phyloP scores from a whole-genome alignment of 1,140 invertebrate genomes.

The Oncopodura yosiiana region DNA sequence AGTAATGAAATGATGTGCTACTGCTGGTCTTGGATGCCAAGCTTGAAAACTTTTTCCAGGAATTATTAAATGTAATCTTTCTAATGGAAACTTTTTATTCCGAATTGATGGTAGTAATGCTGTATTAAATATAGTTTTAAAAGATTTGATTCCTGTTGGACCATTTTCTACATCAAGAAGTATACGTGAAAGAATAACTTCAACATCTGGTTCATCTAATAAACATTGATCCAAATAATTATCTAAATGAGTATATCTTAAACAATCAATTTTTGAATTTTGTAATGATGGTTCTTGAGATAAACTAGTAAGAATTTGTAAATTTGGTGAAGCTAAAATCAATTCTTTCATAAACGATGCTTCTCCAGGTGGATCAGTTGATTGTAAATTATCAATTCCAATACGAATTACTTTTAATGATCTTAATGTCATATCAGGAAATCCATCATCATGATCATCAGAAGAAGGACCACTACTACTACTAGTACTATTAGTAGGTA shows the following conservation, averaged over 20 bases:
- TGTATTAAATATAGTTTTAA: slow-evolving; percentile 7
- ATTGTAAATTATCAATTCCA: too few species aligned
- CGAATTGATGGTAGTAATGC: not conserved
- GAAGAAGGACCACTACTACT: not conserved
- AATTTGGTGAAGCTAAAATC: slow-evolving; percentile 1
- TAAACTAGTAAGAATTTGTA: not conserved
- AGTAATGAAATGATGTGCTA: not conserved
- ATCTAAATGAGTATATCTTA: slow-evolving; percentile 3
- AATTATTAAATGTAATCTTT: slow-evolving; percentile 5
- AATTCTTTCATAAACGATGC: slow-evolving; percentile 1
- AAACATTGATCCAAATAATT: slow-evolving; percentile 1
- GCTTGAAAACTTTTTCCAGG: slow-evolving; percentile 3
- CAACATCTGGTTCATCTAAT: not conserved
- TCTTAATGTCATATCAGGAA: too few species aligned
- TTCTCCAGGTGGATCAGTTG: too few species aligned
- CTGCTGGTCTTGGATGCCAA: slow-evolving; percentile 5
- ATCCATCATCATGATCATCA: too few species aligned
- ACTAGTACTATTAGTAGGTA: not conserved
- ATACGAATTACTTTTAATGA: too few species aligned
- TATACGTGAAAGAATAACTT: not conserved
- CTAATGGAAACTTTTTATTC: slow-evolving; percentile 4
- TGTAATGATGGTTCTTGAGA: not conserved
- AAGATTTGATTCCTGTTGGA: not conserved
- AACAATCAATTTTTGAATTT: slow-evolving; percentile 1
- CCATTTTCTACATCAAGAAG: not conserved